A percentile compares a stretch with the other conserved stretches of the same genome.
phyloP scores from a whole-genome alignment of 2,113 vertebrate genomes.

The Suncus etruscus region DNA sequence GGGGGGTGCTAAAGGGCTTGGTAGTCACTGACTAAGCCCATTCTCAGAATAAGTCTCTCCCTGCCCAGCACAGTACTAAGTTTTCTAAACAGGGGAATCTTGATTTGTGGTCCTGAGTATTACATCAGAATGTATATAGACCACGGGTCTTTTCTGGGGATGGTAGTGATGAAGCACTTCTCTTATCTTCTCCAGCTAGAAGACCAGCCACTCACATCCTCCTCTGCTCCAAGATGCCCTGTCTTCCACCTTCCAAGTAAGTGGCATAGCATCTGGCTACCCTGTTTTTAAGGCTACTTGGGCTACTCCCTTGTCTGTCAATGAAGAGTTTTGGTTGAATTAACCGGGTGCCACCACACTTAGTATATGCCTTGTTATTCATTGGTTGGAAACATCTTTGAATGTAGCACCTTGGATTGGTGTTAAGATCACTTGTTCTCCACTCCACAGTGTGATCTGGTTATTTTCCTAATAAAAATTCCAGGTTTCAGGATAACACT shows the following conservation, averaged over 20 bases:
- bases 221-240: background rate
- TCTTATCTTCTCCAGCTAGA: background rate
- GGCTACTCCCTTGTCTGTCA: no score
- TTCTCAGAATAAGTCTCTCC: background rate
- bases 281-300: no score
- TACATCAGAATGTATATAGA: background rate
- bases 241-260: background rate
- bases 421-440: no score
- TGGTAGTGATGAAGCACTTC: background rate
- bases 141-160: background rate
- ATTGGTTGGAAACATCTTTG: no score
- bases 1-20: background rate
- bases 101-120: fast-evolving
- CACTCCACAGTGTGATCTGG: no score
- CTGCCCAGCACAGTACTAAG: background rate
- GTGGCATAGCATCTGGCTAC: background rate
- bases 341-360: no score
- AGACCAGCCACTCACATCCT: background rate
- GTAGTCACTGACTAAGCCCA: background rate
- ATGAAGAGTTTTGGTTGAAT: no score
- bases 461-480: no score
- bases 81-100: background rate
- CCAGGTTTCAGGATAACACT: no score
- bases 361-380: no score
- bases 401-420: no score